A percentile compares a stretch with the other conserved stretches of the same genome.
Conservation (phyloP, 1,140 invertebrate genomes). For the Galleria mellonella region DNA sequence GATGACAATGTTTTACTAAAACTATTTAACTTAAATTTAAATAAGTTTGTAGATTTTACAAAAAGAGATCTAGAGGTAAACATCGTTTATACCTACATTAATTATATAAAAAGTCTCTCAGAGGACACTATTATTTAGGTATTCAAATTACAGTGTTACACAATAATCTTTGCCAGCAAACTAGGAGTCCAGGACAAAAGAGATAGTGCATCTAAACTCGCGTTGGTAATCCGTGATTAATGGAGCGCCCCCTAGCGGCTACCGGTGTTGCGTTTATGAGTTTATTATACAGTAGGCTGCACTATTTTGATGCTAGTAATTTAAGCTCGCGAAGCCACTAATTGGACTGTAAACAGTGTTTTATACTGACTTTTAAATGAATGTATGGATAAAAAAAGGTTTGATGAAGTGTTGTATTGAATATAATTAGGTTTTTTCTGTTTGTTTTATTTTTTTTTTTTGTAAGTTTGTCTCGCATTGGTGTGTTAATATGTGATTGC, state of each 20-base stretch:
- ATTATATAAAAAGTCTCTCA: too few species aligned
- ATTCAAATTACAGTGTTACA: neutral
- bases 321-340: slow-evolving; percentile 8
- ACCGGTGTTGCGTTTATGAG: slow-evolving; percentile 37
- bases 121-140: slow-evolving; percentile 5
- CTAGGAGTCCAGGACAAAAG: slow-evolving; percentile 36
- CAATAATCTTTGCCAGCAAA: slow-evolving; percentile 26
- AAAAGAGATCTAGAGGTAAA: too few species aligned
- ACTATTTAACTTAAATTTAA: too few species aligned
- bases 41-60: too few species aligned
- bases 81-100: too few species aligned
- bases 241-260: slow-evolving; percentile 27
- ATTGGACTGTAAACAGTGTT: slow-evolving; percentile 16
- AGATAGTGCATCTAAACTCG: slow-evolving; percentile 28
- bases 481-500: too few species aligned
- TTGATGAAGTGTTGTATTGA: too few species aligned
- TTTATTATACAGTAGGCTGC: slow-evolving; percentile 22
- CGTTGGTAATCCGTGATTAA: slow-evolving; percentile 46
- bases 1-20: too few species aligned
- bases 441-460: too few species aligned
- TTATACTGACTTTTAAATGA: neutral
- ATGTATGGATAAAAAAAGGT: too few species aligned
- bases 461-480: too few species aligned
- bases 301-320: neutral
- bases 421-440: too few species aligned